Conservation (phyloP, 2,113 vertebrate species). For the Festucalex cinctus region DNA sequence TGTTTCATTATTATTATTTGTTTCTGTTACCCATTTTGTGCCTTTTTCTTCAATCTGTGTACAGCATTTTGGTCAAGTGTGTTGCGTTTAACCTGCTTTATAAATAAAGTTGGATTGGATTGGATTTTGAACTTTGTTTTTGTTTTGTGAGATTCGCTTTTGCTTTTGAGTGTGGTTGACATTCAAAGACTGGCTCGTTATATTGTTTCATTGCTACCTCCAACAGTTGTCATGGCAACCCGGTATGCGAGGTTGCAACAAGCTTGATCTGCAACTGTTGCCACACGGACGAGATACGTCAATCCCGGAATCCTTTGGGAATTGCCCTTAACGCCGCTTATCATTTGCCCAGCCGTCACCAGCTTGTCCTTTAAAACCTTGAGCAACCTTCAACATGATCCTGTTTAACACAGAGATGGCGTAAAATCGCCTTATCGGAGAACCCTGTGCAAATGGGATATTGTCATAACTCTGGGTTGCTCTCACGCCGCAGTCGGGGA, state of each 20-base stretch:
- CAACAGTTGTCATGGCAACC: conserved; percentile 6
- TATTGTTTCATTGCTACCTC: neutral
- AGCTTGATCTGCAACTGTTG: neutral
- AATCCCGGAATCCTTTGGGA: neutral
- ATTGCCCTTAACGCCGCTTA: neutral
- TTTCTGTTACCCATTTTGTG: too few relatives aligned
- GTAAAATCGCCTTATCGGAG: neutral
- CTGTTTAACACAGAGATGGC: neutral
- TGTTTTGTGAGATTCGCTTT: neutral
- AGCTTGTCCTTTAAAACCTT: neutral
- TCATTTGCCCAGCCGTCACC: neutral
- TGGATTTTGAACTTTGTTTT: neutral
- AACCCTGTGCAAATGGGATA: neutral
- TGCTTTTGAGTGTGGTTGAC: neutral
- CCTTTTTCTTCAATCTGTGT: too few relatives aligned
- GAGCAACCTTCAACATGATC: neutral
- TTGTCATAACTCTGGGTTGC: too few relatives aligned
- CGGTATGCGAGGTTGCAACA: neutral
- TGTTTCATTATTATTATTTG: too few relatives aligned
- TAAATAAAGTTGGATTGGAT: too few relatives aligned
- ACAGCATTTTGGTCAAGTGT: too few relatives aligned
- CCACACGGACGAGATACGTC: neutral
- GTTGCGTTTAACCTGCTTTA: too few relatives aligned
- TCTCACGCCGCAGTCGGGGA: too few relatives aligned
- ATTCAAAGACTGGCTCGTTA: neutral